Conservation (phyloP, 2,113 vertebrate species). For the Nymphicus hollandicus region DNA sequence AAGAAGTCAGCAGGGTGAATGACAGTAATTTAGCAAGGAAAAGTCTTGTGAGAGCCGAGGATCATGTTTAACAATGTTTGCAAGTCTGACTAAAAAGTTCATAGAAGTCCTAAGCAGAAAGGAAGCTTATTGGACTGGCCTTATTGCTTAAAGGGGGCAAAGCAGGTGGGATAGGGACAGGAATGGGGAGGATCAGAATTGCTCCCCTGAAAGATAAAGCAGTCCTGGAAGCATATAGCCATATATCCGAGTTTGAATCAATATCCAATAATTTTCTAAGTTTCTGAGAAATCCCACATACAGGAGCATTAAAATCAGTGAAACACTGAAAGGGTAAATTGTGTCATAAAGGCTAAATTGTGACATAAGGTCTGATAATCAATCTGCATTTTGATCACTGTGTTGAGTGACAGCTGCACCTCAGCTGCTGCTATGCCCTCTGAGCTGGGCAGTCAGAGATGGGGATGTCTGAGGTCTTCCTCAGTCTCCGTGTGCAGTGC, state of each 20-base stretch:
- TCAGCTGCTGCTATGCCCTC: conserved; percentile 2
- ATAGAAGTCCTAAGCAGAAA: neutral
- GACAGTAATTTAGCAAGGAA: neutral
- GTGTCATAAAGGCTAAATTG: neutral
- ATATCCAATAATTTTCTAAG: neutral
- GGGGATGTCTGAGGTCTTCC: neutral
- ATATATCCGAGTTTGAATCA: neutral
- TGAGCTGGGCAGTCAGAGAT: neutral
- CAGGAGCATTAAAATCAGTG: neutral
- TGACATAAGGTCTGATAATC: neutral
- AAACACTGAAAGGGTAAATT: neutral
- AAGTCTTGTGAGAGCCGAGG: neutral
- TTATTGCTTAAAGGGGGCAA: neutral
- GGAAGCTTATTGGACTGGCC: neutral
- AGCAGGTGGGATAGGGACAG: neutral
- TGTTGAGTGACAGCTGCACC: neutral
- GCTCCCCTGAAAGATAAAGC: neutral
- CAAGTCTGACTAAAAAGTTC: conserved; percentile 8
- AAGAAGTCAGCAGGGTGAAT: neutral
- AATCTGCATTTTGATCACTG: conserved; percentile 17
- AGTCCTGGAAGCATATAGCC: neutral
- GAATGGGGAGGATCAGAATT: neutral
- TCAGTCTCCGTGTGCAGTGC: neutral
- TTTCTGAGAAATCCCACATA: neutral
- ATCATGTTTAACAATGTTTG: neutral